Evolutionary conservation across 2,888 invertebrate species (phyloP), one percentile per base, ranked within the genome.

Genomic region (Hypsopygia costalis): DNA sequence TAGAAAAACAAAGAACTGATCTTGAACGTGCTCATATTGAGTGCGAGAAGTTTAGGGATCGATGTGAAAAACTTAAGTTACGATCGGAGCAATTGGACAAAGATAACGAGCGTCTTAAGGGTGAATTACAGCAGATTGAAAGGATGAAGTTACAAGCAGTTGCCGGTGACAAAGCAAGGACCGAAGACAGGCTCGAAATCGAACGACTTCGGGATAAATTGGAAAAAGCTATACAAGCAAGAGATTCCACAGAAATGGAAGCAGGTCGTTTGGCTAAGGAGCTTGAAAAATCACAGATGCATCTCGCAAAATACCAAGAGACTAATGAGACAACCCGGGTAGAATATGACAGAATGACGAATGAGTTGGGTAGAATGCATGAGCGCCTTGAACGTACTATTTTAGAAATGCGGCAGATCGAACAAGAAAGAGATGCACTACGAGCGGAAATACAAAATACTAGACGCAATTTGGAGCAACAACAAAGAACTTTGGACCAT

Each of bases 1-100:
- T 96, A 72, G 96, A 96, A 58, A 94, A 95, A 67, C 94, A 95
- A 71, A 91, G 95, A 29, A 87, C 91, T 49, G 95, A 96, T 62
- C 89, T 95, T 60, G 97, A 95, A 75, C 91, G 96, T 33, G 93
- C 96, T 53, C 93, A 95, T 65, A 95, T 97, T 70, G 97, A 97
- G 81, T 93, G 95, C 58, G 97, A 97, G 70, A 97, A 97, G 85
- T 92, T 96, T 49, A 91, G 95, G 57, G 97, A 97, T 62, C 91
- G 95, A 49, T 93, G 95, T 71, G 97, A 97, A 68, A 95, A 96
- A 81, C 82, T 96, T n/a, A 93, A 94, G 61, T 73, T 91, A 41
- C 92, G 92, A 51, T 90, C 92, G 38, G 94, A 94, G 41, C 92
- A 92, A 59, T 73, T 93, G 42, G 94, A 94, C 60, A 92, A 92